These are phyloP conservation scores for Neomorphus geoffroyi DNA, from an alignment of 2,797 vertebrate genomes.

Conservation along the genomic window DNA sequence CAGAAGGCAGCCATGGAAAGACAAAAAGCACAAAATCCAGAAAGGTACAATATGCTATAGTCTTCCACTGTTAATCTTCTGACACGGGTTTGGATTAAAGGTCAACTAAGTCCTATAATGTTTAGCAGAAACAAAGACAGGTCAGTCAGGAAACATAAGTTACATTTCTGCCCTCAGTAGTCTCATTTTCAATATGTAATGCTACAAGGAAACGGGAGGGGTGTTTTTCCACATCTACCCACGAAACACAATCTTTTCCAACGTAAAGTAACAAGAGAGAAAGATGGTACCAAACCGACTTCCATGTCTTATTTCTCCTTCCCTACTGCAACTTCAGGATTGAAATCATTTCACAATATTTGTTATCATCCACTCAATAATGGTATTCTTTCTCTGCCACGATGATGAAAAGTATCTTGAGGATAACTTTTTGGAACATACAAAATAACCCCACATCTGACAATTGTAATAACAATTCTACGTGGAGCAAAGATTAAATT, in stretches of 20 bases:
- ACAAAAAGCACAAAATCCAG: neutral
- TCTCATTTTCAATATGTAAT: neutral
- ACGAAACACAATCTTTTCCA: neutral
- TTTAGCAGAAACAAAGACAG: neutral
- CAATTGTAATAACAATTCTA: neutral
- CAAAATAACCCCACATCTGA: neutral
- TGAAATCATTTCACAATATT: neutral
- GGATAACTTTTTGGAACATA: neutral
- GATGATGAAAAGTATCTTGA: neutral
- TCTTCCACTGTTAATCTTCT: neutral
- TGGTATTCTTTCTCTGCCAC: neutral
- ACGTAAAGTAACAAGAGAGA: neutral
- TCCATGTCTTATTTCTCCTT: neutral
- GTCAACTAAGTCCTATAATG: neutral
- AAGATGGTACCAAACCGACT: neutral
- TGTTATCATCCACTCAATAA: neutral
- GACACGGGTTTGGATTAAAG: neutral
- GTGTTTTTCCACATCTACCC: neutral
- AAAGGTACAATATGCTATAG: neutral
- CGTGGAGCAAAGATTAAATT: neutral
- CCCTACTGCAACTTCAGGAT: neutral
- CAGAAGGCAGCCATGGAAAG: neutral
- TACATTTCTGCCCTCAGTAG: neutral
- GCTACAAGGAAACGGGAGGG: neutral
- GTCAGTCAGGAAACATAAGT: neutral